These are phyloP conservation scores for Hemaris fuciformis DNA, from an alignment of 2,888 invertebrate genomes.

Conservation along the genomic window DNA sequence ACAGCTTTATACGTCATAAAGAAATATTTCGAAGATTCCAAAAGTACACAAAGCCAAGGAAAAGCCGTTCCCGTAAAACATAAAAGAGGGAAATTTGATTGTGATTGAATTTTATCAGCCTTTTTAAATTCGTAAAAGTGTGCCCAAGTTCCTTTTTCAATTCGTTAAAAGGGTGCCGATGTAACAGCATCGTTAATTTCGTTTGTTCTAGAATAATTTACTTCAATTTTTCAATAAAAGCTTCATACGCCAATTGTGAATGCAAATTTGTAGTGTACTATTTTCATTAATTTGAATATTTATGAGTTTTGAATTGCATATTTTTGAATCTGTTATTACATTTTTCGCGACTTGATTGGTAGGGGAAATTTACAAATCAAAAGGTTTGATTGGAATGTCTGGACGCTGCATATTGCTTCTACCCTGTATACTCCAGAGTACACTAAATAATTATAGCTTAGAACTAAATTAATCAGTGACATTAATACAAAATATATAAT, in stretches of 20 bases:
- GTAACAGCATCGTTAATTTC: slow-evolving; percentile 31
- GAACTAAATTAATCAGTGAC: neutral
- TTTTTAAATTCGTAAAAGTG: slow-evolving; percentile 59
- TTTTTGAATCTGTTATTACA: neutral
- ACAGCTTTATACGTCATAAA: neutral
- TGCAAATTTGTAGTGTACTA: neutral
- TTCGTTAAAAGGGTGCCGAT: slow-evolving; percentile 40
- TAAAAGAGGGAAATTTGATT: slow-evolving; percentile 47
- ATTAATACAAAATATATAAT: too few relatives aligned
- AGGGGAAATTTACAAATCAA: too few relatives aligned
- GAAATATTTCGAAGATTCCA: neutral
- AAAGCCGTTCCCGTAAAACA: slow-evolving; percentile 16
- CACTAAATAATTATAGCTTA: neutral
- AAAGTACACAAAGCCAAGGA: neutral
- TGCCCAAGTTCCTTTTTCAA: slow-evolving; percentile 39
- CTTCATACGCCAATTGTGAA: slow-evolving; percentile 20
- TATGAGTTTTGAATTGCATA: neutral
- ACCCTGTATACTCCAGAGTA: neutral
- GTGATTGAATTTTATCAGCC: slow-evolving; percentile 55
- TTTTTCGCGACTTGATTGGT: neutral
- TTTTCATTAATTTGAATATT: neutral
- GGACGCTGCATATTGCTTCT: too few relatives aligned
- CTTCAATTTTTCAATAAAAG: slow-evolving; percentile 18
- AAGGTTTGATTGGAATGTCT: too few relatives aligned
- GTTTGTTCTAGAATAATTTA: slow-evolving; percentile 22